Evolutionary conservation across 2,888 invertebrate genomes (phyloP).

Genomic region (Eristalis intricaria): DNA sequence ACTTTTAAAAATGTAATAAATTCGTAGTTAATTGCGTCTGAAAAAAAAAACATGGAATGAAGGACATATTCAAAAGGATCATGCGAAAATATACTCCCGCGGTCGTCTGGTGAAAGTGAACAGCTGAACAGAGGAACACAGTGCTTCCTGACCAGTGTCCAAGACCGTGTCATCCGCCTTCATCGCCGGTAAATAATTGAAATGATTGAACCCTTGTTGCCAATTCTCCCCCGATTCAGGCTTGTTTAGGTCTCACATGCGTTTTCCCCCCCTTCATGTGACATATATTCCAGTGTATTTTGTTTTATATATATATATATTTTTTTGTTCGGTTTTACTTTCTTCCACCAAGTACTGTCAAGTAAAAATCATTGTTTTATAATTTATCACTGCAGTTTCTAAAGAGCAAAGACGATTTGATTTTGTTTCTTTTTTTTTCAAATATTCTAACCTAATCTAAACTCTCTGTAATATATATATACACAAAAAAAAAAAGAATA

Average conservation of each 20-base stretch:
- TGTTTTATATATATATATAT: neutral
- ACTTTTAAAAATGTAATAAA: slow-evolving; percentile 65
- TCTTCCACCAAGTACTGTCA: neutral
- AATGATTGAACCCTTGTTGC: slow-evolving; percentile 1
- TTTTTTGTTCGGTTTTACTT: neutral
- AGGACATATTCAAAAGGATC: slow-evolving; percentile 19
- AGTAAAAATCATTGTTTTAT: neutral
- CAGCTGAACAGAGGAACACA: neutral
- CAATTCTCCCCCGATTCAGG: neutral
- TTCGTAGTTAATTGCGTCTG: slow-evolving; percentile 62
- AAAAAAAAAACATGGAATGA: slow-evolving; percentile 29
- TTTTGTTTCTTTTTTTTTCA: slow-evolving; percentile 2
- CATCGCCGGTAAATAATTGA: neutral
- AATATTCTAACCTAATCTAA: slow-evolving; percentile 38
- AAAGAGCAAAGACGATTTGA: neutral
- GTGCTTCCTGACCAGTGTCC: no score
- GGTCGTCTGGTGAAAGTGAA: neutral
- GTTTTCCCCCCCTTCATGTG: neutral
- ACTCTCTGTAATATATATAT: slow-evolving; percentile 71
- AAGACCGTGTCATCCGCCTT: neutral
- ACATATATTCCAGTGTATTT: slow-evolving; percentile 34
- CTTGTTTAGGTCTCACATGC: neutral
- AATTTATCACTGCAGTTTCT: neutral
- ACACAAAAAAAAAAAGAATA: slow-evolving; percentile 33
- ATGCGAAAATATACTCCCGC: neutral